Base-by-base conservation (phyloP, 2,797 vertebrate genomes). In the Leuciscus waleckii region DNA sequence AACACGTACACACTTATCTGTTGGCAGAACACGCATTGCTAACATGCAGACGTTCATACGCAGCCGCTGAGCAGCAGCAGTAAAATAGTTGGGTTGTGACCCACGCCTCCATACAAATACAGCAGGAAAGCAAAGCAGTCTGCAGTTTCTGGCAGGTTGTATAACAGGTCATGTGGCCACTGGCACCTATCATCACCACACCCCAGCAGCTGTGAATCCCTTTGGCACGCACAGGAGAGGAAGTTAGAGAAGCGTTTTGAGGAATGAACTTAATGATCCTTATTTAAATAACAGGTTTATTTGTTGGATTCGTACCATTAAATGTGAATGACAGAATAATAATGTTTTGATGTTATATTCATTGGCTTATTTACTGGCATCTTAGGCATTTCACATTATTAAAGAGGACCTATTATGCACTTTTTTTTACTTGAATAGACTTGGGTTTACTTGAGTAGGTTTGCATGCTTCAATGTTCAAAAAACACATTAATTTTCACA, bases 81-180 rank as follows among this genome's bases (percentile, higher is more conserved):
- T 86, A 85, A 85, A 63, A 80, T 88, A 74, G 82, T 67, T 73
- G 81, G 88, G 68, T 86, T 82, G 41, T 80, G 89, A 90, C 86
- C 85, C 65, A 83, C 67, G 71, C 86, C 84, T 86, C 76, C 43
- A 3, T 84, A 73, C 46, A 69, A 82, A 77, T 78, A 89, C 83
- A 87, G 83, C 81, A 67, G 79, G 21, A 49, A 37, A 37, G 82
- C 67, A 68, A 61, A n/a, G 89, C 86, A 83, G 78, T 71, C 49
- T 88, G 83, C 68, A 89, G 88, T 90, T 88, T 91, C 92, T 89
- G 90, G 90, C 91, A 87, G 88, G 91, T 96, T 95, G 90, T 87
- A 86, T 95, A 95, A 95, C 91, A 83, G 93, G 90, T 94, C 92
- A 92, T 90, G 89, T 90, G 91, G 89, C 92, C 83, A 73, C 84